Percentiles rank a stretch among this genome's conserved stretches.
phyloP scores from a whole-genome alignment of 2,797 vertebrate species.

The Rhabdophis nuchalis region DNA sequence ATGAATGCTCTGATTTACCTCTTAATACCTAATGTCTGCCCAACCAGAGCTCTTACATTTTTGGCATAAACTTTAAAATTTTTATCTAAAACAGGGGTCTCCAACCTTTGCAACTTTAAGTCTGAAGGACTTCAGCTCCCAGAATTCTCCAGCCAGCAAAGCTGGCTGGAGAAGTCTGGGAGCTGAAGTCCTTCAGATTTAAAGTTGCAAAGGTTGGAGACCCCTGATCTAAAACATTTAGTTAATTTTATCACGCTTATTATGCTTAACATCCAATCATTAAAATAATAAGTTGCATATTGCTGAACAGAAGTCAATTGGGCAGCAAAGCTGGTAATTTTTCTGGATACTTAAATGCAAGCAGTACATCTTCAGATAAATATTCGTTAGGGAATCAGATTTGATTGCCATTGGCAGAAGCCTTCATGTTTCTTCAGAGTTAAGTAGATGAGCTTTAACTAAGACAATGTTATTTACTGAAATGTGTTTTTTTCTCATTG shows the following conservation, averaged over 20 bases:
- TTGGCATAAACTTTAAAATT: neutral
- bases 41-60: constrained; percentile 7
- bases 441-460: neutral
- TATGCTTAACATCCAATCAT: neutral
- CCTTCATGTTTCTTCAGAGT: neutral
- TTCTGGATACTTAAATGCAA: constrained; percentile 23
- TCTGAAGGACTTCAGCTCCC: too few relatives aligned
- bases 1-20: constrained; percentile 12
- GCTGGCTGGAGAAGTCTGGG: too few relatives aligned
- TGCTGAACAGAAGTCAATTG: neutral
- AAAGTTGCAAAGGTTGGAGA: too few relatives aligned
- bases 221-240: constrained; percentile 21
- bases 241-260: constrained; percentile 19
- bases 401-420: constrained; percentile 24
- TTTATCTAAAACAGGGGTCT: constrained; percentile 27
- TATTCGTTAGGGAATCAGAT: neutral
- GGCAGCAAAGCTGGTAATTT: constrained; percentile 22
- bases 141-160: too few relatives aligned
- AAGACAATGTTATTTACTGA: constrained; percentile 44
- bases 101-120: too few relatives aligned
- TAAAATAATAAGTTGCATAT: neutral
- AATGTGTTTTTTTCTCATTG: constrained; percentile 40
- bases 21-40: constrained; percentile 16
- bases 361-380: neutral
- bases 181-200: too few relatives aligned